phyloP scores from a whole-genome alignment of 2,797 vertebrate genomes.

The Thalassophryne amazonica region DNA sequence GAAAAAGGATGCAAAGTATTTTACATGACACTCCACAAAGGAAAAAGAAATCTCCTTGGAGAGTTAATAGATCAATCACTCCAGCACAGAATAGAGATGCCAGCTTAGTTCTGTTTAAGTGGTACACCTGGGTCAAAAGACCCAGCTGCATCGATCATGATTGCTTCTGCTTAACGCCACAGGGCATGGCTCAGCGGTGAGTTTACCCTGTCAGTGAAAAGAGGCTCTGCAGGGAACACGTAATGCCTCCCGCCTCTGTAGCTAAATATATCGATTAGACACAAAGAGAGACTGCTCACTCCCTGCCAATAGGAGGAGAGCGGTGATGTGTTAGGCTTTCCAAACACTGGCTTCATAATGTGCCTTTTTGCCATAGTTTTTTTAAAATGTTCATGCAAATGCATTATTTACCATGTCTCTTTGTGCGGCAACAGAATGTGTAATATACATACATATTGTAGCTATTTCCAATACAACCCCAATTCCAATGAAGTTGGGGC shows the following conservation, averaged over 20 bases:
- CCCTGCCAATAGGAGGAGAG: conserved; percentile 27
- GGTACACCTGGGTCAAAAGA: conserved; percentile 53
- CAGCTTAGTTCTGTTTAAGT: conserved; percentile 20
- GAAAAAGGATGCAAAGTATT: too few relatives aligned
- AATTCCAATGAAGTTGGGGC: too few relatives aligned
- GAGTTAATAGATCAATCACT: conserved; percentile 38
- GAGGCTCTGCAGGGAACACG: conserved; percentile 7
- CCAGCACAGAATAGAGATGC: conserved; percentile 26
- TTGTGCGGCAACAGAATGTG: too few relatives aligned
- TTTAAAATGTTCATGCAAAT: conserved; percentile 9
- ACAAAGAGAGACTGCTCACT: conserved; percentile 30
- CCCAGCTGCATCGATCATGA: conserved; percentile 48
- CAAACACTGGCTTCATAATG: not conserved
- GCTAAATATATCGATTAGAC: conserved; percentile 45
- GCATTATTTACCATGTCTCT: not conserved
- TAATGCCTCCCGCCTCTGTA: conserved; percentile 44
- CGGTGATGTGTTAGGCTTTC: conserved; percentile 17
- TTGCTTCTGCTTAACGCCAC: conserved; percentile 51
- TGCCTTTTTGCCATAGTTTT: not conserved
- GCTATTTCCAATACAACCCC: too few relatives aligned
- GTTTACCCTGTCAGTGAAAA: conserved; percentile 40
- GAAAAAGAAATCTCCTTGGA: conserved; percentile 26
- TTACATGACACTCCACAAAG: conserved; percentile 40
- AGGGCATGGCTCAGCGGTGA: conserved; percentile 30
- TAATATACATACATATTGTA: too few relatives aligned